phyloP scores from a whole-genome alignment of 2,797 vertebrate genomes.

The Pseudochromis fuscus region DNA sequence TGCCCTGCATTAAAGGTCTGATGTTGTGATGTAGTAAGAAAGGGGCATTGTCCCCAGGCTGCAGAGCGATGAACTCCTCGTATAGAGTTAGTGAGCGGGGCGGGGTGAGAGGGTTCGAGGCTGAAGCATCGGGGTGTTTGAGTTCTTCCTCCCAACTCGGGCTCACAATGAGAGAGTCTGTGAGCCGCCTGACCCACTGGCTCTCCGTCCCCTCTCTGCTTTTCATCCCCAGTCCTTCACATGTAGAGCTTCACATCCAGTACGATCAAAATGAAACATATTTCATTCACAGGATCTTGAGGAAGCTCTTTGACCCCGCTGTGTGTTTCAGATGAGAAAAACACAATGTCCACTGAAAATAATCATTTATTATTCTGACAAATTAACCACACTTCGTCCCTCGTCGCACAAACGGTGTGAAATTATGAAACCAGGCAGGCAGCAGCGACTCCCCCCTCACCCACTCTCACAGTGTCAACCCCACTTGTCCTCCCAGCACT shows the following conservation, averaged over 20 bases:
- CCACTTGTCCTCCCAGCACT: slow-evolving; percentile 63
- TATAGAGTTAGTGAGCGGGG: slow-evolving; percentile 65
- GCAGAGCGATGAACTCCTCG: slow-evolving; percentile 67
- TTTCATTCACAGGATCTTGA: slow-evolving; percentile 25
- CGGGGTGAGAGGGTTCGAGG: slow-evolving; percentile 42
- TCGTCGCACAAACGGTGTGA: slow-evolving; percentile 44
- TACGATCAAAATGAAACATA: slow-evolving; percentile 45
- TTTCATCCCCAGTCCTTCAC: slow-evolving; percentile 51
- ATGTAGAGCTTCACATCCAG: slow-evolving; percentile 46
- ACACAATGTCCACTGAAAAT: slow-evolving; percentile 12
- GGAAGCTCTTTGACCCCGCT: not conserved
- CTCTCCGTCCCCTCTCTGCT: slow-evolving; percentile 47
- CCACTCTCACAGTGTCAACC: slow-evolving; percentile 58
- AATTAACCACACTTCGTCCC: slow-evolving; percentile 11
- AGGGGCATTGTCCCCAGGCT: slow-evolving; percentile 76
- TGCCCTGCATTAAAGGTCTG: slow-evolving; percentile 63
- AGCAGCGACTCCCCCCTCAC: slow-evolving; percentile 13
- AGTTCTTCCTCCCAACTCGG: slow-evolving; percentile 60
- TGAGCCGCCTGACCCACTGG: slow-evolving; percentile 71
- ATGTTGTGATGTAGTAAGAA: slow-evolving; percentile 76
- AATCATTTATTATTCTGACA: slow-evolving; percentile 17
- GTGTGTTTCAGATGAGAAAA: slow-evolving; percentile 1
- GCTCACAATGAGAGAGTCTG: slow-evolving; percentile 78
- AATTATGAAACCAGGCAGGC: slow-evolving; percentile 34
- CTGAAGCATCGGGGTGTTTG: slow-evolving; percentile 53